phyloP scores from a whole-genome alignment of 2,888 invertebrate species.

The Apotomis betuletana region DNA sequence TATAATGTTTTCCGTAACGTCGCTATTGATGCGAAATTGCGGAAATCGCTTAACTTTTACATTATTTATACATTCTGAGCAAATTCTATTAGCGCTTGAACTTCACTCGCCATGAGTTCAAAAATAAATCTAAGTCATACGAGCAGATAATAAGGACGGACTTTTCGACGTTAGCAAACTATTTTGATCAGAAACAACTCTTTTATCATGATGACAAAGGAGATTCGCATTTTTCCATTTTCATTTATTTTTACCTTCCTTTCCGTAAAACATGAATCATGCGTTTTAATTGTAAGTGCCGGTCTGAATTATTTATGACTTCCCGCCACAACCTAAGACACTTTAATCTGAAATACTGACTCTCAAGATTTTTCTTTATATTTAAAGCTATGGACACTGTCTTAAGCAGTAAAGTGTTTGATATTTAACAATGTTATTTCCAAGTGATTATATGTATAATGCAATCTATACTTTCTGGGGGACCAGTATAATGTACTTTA shows the following conservation, averaged over 20 bases:
- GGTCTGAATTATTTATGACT: constrained; percentile 28
- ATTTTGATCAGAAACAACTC: not conserved
- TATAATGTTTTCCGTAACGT: too few species aligned
- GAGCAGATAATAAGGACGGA: not conserved
- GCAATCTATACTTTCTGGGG: too few species aligned
- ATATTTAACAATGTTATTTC: not conserved
- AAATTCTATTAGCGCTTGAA: too few species aligned
- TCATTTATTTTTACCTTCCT: constrained; percentile 29
- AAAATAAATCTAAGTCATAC: not conserved
- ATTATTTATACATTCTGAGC: too few species aligned
- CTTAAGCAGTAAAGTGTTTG: not conserved
- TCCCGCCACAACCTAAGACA: constrained; percentile 18
- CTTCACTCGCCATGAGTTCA: too few species aligned
- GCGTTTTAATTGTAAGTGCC: constrained; percentile 40
- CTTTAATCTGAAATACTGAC: constrained; percentile 21
- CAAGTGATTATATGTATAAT: too few species aligned
- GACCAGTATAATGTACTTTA: too few species aligned
- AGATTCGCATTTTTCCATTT: constrained; percentile 7
- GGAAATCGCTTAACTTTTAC: too few species aligned
- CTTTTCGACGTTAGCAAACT: not conserved
- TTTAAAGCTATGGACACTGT: not conserved
- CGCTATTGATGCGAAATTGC: too few species aligned
- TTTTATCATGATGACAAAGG: not conserved
- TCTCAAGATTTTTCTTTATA: constrained; percentile 11
- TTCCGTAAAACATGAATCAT: constrained; percentile 35